Percentiles rank a stretch among this genome's conserved stretches.
Evolutionary conservation across 2,113 vertebrate genomes (phyloP).

Genomic region (Anarhynchus alexandrinus): DNA sequence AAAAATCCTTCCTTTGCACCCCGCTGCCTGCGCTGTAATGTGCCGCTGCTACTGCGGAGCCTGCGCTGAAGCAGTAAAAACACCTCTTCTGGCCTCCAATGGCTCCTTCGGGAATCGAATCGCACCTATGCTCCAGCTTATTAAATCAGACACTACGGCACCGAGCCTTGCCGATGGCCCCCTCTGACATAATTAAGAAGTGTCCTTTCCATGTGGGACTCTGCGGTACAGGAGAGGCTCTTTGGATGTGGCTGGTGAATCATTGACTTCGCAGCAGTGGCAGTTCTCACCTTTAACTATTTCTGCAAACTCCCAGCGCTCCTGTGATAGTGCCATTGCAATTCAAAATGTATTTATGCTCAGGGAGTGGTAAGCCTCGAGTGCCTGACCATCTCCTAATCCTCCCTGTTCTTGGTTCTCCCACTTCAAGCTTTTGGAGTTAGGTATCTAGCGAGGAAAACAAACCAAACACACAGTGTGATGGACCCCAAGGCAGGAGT

Average conservation of each 20-base stretch:
- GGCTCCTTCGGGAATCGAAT: neutral
- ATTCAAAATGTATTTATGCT: neutral
- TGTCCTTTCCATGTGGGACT: neutral
- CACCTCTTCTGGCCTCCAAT: neutral
- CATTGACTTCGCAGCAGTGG: neutral
- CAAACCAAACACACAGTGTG: neutral
- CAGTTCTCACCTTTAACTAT: neutral
- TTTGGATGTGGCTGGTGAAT: neutral
- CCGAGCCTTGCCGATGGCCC: neutral
- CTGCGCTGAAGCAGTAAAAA: neutral
- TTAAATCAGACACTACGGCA: neutral
- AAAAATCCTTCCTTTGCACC: neutral
- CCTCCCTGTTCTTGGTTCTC: neutral
- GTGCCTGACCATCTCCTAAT: neutral
- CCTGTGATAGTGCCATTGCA: neutral
- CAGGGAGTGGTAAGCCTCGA: neutral
- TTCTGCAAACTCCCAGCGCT: neutral
- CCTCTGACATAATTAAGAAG: neutral
- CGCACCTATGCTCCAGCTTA: neutral
- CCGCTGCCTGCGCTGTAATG: neutral
- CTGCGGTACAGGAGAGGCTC: rapidly evolving
- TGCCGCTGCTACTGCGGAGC: neutral
- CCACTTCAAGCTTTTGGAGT: neutral
- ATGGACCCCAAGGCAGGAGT: neutral
- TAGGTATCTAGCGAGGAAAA: neutral